Conservation (phyloP, 1,140 invertebrate species). For the Zaprionus nigranus region DNA sequence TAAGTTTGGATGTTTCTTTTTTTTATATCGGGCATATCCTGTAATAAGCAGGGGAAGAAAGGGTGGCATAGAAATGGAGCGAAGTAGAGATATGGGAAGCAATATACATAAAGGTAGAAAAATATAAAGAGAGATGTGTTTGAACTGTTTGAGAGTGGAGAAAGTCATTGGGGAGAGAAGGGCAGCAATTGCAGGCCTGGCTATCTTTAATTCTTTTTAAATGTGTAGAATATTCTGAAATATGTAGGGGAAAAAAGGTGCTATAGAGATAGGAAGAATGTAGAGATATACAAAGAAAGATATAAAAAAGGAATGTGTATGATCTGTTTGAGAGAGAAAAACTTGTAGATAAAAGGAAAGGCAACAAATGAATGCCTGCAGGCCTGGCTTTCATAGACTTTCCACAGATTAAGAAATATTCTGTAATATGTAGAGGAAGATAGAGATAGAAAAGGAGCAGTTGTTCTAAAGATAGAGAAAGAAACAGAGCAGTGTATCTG, state of each 20-base stretch:
- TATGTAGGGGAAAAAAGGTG: rapidly evolving
- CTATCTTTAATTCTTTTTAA: not conserved
- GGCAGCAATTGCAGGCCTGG: too few relatives aligned
- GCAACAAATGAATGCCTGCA: too few relatives aligned
- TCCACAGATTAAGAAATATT: rapidly evolving
- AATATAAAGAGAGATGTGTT: not conserved
- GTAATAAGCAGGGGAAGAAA: not conserved
- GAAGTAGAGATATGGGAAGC: not conserved
- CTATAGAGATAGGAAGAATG: too few relatives aligned
- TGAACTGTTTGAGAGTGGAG: not conserved
- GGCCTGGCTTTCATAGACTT: too few relatives aligned
- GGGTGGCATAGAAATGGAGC: not conserved
- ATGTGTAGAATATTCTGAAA: not conserved
- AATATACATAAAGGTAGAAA: not conserved
- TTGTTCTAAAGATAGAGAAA: too few relatives aligned
- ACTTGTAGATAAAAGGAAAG: too few relatives aligned
- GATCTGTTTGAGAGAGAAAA: too few relatives aligned
- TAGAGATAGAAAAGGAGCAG: too few relatives aligned
- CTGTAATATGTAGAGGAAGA: not conserved
- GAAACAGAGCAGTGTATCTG: too few relatives aligned
- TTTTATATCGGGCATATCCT: conserved; percentile 1
- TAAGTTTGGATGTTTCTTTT: conserved; percentile 53
- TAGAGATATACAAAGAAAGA: too few relatives aligned
- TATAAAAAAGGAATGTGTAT: too few relatives aligned
- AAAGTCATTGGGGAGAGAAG: too few relatives aligned